These are phyloP conservation scores for Endomychus coccineus DNA, from an alignment of 2,888 invertebrate species.

Conservation along the genomic window DNA sequence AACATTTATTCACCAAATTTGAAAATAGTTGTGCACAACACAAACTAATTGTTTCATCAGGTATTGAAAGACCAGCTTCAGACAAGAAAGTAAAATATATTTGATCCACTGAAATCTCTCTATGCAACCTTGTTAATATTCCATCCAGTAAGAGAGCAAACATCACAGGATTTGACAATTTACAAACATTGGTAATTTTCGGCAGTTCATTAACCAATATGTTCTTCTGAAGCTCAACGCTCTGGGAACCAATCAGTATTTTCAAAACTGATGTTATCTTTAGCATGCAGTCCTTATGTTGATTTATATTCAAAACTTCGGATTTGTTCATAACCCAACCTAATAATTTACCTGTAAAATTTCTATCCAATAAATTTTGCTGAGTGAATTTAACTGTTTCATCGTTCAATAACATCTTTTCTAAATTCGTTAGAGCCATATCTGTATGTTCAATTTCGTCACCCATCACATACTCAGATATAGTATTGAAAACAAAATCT, in stretches of 20 bases:
- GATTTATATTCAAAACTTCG: slow-evolving; percentile 9
- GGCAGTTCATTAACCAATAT: slow-evolving; percentile 42
- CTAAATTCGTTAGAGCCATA: neutral
- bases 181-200: slow-evolving; percentile 21
- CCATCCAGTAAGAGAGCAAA: slow-evolving; percentile 49
- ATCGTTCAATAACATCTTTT: neutral
- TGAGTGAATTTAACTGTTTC: slow-evolving; percentile 34
- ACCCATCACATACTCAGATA: too few relatives aligned
- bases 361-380: slow-evolving; percentile 40
- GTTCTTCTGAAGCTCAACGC: slow-evolving; percentile 42
- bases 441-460: too few relatives aligned
- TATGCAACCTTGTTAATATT: slow-evolving; percentile 47
- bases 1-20: too few relatives aligned
- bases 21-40: too few relatives aligned
- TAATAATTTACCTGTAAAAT: slow-evolving; percentile 43
- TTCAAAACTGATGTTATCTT: slow-evolving; percentile 43
- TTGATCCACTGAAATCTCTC: slow-evolving; percentile 36
- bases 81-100: too few relatives aligned
- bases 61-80: too few relatives aligned
- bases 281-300: slow-evolving; percentile 5
- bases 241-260: slow-evolving; percentile 42
- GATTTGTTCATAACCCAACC: slow-evolving; percentile 28
- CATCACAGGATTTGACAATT: too few relatives aligned
- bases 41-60: too few relatives aligned
- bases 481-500: too few relatives aligned